A percentile compares a stretch with the other conserved stretches of the same genome.
Conservation (phyloP, 1,140 invertebrate genomes). For the Lucilia cuprina region DNA sequence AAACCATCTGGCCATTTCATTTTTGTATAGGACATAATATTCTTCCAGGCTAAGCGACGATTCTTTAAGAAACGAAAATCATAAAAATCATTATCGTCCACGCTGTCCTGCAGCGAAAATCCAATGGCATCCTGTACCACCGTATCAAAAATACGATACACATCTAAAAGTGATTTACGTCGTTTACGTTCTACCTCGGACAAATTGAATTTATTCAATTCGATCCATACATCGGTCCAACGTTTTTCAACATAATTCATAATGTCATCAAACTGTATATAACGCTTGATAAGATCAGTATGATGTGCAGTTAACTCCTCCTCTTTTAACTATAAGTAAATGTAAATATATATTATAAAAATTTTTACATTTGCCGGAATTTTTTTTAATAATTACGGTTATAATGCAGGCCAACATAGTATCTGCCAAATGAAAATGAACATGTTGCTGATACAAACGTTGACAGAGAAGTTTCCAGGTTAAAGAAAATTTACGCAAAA, state of each 20-base stretch:
- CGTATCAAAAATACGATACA: constrained; percentile 60
- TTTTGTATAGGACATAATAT: constrained; percentile 59
- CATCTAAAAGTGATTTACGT: constrained; percentile 53
- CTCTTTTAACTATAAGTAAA: constrained; percentile 49
- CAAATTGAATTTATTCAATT: constrained; percentile 59
- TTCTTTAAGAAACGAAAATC: constrained; percentile 58
- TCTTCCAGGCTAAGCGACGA: constrained; percentile 59
- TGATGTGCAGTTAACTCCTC: constrained; percentile 51
- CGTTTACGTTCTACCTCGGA: constrained; percentile 55
- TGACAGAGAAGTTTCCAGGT: constrained; percentile 60
- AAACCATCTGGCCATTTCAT: constrained; percentile 59
- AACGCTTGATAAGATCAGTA: constrained; percentile 53
- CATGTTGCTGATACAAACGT: constrained; percentile 60
- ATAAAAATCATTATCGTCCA: constrained; percentile 54
- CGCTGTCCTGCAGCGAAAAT: constrained; percentile 56
- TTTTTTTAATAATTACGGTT: constrained; percentile 39
- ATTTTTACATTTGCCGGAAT: no score
- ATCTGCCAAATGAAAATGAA: constrained; percentile 55
- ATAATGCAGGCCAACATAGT: constrained; percentile 59
- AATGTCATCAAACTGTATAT: constrained; percentile 60
- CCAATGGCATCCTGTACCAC: constrained; percentile 58
- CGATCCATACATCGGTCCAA: constrained; percentile 59
- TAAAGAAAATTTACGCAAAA: constrained; percentile 58
- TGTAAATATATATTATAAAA: no score
- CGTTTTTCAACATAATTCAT: constrained; percentile 58